Evolutionary conservation across 2,888 invertebrate genomes (phyloP), one percentile per base, ranked within the genome.

Genomic region (Fissipunctia ypsillon): DNA sequence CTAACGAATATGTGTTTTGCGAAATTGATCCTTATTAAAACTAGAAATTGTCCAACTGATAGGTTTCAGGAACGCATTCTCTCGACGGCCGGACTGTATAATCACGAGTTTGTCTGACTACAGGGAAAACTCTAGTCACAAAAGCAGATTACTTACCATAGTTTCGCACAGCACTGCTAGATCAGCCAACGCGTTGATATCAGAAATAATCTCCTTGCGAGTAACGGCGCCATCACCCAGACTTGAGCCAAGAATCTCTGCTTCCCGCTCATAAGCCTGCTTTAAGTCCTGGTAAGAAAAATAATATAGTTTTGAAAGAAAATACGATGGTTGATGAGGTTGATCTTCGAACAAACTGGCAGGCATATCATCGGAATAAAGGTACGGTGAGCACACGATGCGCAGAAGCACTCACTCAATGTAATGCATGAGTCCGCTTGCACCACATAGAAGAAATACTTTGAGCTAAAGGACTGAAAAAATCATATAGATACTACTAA

Each of bases 131-230:
- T 38, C 38, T 5, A 31, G 31, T 38, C 38, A 38, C 9, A 38
- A 38, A 38, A 38, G 38, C 9, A 7, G 45, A 22, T 45, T 7
- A 22, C 95, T 94, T 89, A 98, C 98, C 97, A 99, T 97, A 90
- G 98, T 98, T 92, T 99, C 99, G 91, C 99, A 99, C 54, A 99
- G 96, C 83, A 99, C 97, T 1, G 99, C 99, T 25, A 99, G 94
- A 84, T 98, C 98, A 69, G 98, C 97, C 63, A 99, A 96, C 83
- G 98, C 97, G 73, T 97, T 97, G 84, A 98, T 97, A 91, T 99
- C 99, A 0, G 98, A 97, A 38, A 99, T 97, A 76, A 99, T 98
- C 94, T 99, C 99, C 73, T 98, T 97, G 56, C 97, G 97, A 1
- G 98, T 97, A 35, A 99, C 98, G 41, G 98, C 98, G 10, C 98